phyloP scores from a whole-genome alignment of 2,113 vertebrate genomes.

The Theristicus caerulescens region DNA sequence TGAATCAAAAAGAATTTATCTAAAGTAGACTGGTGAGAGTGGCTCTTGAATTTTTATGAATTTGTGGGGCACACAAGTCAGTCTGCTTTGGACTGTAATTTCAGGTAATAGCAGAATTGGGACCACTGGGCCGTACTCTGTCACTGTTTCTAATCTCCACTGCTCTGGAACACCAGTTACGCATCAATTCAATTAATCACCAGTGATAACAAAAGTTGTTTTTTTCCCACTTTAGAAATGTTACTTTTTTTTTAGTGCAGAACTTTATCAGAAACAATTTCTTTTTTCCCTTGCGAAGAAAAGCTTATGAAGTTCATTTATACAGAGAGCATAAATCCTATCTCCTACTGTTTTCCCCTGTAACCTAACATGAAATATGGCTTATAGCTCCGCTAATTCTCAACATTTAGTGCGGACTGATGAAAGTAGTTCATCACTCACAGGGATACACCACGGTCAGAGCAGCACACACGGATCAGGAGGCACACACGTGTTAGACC shows the following conservation, averaged over 20 bases:
- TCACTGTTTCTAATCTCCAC: conserved; percentile 38
- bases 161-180: conserved; percentile 27
- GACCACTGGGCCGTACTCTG: conserved; percentile 10
- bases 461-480: background rate
- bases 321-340: conserved; percentile 32
- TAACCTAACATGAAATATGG: conserved; percentile 40
- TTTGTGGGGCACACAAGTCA: conserved; percentile 9
- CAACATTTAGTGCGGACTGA: conserved; percentile 28
- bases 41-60: conserved; percentile 60
- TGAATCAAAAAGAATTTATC: conserved; percentile 75
- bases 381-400: conserved; percentile 39
- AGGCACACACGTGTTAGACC: background rate
- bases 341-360: conserved; percentile 32
- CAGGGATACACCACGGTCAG: background rate
- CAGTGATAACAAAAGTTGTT: conserved; percentile 1
- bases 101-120: conserved; percentile 47
- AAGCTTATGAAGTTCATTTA: conserved; percentile 57
- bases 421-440: conserved; percentile 53
- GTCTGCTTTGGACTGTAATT: conserved; percentile 53
- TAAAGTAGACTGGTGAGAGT: conserved; percentile 56
- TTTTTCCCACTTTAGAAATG: conserved; percentile 8
- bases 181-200: conserved; percentile 31
- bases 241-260: background rate
- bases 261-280: conserved; percentile 40
- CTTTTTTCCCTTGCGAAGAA: conserved; percentile 36